Conservation (phyloP, 2,113 vertebrate genomes). For the Meles meles region DNA sequence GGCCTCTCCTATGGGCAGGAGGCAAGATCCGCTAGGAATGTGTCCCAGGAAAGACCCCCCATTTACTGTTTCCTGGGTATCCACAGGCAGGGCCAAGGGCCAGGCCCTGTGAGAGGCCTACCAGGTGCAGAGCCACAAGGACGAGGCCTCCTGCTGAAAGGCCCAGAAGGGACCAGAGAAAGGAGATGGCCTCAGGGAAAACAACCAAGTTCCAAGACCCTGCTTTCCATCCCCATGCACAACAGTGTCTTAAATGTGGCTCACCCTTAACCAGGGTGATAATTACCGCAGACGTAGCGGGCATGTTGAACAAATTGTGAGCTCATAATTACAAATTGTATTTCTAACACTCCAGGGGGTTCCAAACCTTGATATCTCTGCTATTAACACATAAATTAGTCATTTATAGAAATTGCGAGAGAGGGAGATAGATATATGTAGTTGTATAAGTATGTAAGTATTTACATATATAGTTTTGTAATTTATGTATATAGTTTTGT, state of each 20-base stretch:
- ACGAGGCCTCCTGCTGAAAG: background rate
- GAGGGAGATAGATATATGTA: background rate
- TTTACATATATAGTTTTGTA: background rate
- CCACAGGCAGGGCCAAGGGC: background rate
- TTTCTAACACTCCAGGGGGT: constrained; percentile 70
- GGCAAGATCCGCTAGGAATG: background rate
- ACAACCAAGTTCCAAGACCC: background rate
- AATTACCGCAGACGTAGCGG: constrained; percentile 71
- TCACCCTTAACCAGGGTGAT: constrained; percentile 69
- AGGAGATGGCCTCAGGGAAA: background rate
- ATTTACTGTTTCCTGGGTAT: background rate
- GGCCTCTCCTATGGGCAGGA: too few species aligned
- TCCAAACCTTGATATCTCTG: constrained; percentile 70
- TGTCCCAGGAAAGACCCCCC: background rate
- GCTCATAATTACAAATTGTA: constrained; percentile 70
- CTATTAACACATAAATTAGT: constrained; percentile 71
- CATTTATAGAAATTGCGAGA: constrained; percentile 65
- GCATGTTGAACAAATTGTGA: constrained; percentile 60
- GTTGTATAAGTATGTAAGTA: background rate
- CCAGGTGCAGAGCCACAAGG: background rate
- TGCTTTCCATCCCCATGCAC: constrained; percentile 23
- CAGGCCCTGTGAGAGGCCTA: background rate
- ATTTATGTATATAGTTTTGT: background rate
- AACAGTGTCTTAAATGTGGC: background rate
- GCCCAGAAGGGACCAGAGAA: background rate